Evolutionary conservation across 2,888 invertebrate genomes (phyloP).

Genomic region (Tachystola acroxantha): DNA sequence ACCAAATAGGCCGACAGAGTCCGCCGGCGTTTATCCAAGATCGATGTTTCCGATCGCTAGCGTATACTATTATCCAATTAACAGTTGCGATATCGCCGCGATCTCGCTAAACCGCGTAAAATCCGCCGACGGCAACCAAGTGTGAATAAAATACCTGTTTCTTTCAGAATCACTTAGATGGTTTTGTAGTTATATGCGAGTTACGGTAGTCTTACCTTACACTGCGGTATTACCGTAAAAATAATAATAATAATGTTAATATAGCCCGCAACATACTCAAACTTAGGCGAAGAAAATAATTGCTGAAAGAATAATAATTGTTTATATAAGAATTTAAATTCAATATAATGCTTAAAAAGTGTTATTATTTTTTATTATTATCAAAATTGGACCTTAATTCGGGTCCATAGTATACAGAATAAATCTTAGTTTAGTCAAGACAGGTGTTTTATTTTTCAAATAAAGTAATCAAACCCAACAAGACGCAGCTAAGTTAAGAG

Average conservation of each 20-base stretch:
- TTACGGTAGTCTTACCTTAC: neutral
- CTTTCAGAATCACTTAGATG: slow-evolving; percentile 31
- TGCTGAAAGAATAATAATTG: too few relatives aligned
- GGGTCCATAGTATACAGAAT: too few relatives aligned
- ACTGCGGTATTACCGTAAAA: too few relatives aligned
- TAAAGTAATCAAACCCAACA: slow-evolving; percentile 1
- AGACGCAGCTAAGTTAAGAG: slow-evolving; percentile 2
- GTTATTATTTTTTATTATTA: too few relatives aligned
- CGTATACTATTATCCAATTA: slow-evolving; percentile 40
- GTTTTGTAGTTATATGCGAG: neutral
- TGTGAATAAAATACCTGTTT: slow-evolving; percentile 27
- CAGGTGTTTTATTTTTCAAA: too few relatives aligned
- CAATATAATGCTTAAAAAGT: too few relatives aligned
- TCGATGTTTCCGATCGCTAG: slow-evolving; percentile 11
- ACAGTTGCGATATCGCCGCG: slow-evolving; percentile 27
- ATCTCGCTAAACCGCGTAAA: slow-evolving; percentile 36
- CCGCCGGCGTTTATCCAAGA: slow-evolving; percentile 4
- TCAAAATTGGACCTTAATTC: too few relatives aligned
- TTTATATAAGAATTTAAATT: too few relatives aligned
- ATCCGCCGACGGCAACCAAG: slow-evolving; percentile 22
- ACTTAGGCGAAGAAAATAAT: too few relatives aligned
- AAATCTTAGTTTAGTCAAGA: too few relatives aligned
- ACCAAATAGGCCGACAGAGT: slow-evolving; percentile 12
- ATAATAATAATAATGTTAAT: too few relatives aligned
- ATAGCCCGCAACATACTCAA: too few relatives aligned